phyloP scores from a whole-genome alignment of 2,888 invertebrate species.

The Willowsia nigromaculata region DNA sequence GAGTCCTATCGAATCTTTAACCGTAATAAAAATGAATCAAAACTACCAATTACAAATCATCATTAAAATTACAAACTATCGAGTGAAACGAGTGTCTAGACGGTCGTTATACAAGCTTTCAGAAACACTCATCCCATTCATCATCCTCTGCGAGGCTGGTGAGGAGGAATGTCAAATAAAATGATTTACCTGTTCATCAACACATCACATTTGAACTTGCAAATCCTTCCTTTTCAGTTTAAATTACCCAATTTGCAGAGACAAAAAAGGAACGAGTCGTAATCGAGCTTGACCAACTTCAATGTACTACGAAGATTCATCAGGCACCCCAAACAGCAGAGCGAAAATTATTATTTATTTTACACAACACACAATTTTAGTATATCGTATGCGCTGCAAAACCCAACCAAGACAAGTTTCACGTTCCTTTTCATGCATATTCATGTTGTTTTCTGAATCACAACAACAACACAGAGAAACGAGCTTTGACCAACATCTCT shows the following conservation, averaged over 20 bases:
- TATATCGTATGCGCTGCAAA: too few relatives aligned
- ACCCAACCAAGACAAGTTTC: conserved; percentile 45
- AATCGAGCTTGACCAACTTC: conserved; percentile 71
- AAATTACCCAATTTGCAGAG: conserved; percentile 72
- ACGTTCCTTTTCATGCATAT: conserved; percentile 53
- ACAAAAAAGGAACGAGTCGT: conserved; percentile 66
- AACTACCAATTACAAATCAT: conserved; percentile 21
- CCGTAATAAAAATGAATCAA: neutral
- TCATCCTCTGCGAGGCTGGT: neutral
- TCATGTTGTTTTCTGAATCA: too few relatives aligned
- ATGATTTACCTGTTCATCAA: conserved; percentile 73
- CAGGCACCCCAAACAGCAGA: too few relatives aligned
- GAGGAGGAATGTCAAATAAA: conserved; percentile 62
- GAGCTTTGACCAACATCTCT: too few relatives aligned
- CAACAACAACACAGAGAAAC: too few relatives aligned
- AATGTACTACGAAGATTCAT: too few relatives aligned
- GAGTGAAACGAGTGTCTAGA: neutral
- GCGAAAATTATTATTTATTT: conserved; percentile 39
- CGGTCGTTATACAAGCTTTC: too few relatives aligned
- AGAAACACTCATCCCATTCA: conserved; percentile 20
- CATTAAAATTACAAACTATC: neutral
- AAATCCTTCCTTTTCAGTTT: conserved; percentile 72
- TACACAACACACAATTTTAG: conserved; percentile 9
- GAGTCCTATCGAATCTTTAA: too few relatives aligned
- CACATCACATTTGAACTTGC: conserved; percentile 66